Evolutionary conservation across 1,140 invertebrate species (phyloP), one percentile per base, ranked within the genome.

Genomic region (Hyles euphorbiae): DNA sequence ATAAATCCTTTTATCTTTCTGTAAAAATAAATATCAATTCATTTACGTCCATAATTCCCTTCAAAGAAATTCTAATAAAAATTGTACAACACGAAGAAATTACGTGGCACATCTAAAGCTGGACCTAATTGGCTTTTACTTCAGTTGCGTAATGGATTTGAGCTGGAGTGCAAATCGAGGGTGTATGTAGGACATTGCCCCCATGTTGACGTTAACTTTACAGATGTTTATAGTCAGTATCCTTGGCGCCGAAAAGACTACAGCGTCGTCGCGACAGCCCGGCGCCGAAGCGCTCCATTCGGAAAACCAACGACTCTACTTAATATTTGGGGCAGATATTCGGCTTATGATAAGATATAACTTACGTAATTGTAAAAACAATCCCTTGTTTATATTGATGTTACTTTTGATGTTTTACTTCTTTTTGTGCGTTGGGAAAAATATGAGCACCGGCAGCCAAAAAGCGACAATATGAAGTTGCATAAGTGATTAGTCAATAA

Each of bases 161-260:
- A 34, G 36, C 8, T n/a, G 45, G 47, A 61, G 57, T 54, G 11
- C 56, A 10, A 58, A 36, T 51, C 8, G 48, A 53, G 34, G 67
- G 55, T 61, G n/a, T 53, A 57, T 34, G 43, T 53, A 60, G 67
- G 58, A 63, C 52, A 60, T 34, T 46, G 64, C 53, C 60, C 56
- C 50, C 11, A 34, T 59, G 57, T 54, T 53, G 54, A 40, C 22
- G 22, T 22, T 22, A 22, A 22, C 22, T 22, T 22, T 34, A 45
- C 56, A 61, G 60, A 45, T 61, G 56, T 62, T 66, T 67, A 53
- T 61, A 58, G 47, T 36, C 34, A 43, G 34, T 49, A 61, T 65
- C 68, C 58, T 60, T 53, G 77, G 77, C 77, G 77, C 72, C 76
- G 50, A 32, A 5, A 34, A 56, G 76, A 67, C 76, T 78, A 56